A percentile compares a stretch with the other conserved stretches of the same genome.
Conservation (phyloP, 1,140 invertebrate genomes). For the Proales similis region DNA sequence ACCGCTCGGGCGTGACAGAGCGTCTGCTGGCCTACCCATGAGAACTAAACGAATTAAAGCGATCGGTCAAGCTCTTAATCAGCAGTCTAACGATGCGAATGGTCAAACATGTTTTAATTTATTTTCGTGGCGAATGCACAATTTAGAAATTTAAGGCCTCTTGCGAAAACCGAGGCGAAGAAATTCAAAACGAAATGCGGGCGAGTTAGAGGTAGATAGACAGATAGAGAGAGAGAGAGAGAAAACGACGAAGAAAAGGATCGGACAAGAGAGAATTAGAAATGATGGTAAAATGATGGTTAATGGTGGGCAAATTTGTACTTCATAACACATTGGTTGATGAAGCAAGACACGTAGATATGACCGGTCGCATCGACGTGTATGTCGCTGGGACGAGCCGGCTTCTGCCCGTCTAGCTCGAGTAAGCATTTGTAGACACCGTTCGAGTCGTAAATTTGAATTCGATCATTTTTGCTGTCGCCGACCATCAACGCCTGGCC, state of each 20-base stretch:
- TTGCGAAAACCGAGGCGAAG: no score
- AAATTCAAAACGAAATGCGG: neutral
- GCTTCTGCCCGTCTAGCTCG: constrained; percentile 7
- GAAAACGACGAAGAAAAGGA: no score
- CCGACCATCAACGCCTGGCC: constrained; percentile 14
- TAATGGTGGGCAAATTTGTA: constrained; percentile 6
- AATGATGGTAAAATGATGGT: neutral
- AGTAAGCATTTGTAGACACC: constrained; percentile 23
- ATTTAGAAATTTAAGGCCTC: no score
- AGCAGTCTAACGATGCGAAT: no score
- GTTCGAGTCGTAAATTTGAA: constrained; percentile 32
- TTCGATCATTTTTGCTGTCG: constrained; percentile 33
- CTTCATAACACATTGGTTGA: constrained; percentile 32
- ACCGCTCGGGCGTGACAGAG: no score
- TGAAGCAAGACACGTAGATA: constrained; percentile 30
- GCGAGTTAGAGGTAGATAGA: neutral
- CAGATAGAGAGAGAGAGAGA: no score
- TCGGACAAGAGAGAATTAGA: neutral
- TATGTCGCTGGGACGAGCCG: constrained; percentile 32
- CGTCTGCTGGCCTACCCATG: no score
- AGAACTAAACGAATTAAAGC: no score
- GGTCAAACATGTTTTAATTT: no score
- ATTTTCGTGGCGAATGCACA: no score
- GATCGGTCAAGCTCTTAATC: no score
- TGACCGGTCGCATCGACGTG: constrained; percentile 16